These are phyloP conservation scores for Neosalanx taihuensis DNA, from an alignment of 2,797 vertebrate genomes.

Conservation along the genomic window DNA sequence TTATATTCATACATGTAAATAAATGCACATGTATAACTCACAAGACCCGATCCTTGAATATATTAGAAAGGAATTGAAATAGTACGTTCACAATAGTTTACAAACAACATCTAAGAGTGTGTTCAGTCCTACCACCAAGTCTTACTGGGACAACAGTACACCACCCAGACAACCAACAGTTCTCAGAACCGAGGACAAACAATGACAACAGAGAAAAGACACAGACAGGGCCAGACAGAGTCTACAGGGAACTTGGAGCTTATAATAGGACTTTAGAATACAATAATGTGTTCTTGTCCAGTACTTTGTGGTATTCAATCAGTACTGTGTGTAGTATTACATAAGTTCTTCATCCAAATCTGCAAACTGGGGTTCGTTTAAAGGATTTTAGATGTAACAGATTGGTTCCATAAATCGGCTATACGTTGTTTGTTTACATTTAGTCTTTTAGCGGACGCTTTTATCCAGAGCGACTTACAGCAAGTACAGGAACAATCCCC, in stretches of 20 bases:
- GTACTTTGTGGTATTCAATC: no score
- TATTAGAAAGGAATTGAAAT: background rate
- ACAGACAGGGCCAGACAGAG: background rate
- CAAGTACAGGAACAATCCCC: no score
- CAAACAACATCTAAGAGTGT: constrained; percentile 1
- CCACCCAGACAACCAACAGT: background rate
- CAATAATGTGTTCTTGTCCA: background rate
- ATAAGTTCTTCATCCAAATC: no score
- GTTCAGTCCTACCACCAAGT: background rate
- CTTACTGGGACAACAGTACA: background rate
- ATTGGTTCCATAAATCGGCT: no score
- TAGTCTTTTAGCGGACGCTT: no score
- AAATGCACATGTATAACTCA: background rate
- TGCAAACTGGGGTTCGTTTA: no score
- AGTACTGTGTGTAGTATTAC: no score
- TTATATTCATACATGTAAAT: background rate
- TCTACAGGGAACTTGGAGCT: background rate
- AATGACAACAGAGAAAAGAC: background rate
- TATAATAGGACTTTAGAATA: background rate
- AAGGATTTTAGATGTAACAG: no score
- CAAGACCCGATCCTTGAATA: background rate
- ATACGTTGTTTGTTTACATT: no score
- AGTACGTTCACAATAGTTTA: background rate
- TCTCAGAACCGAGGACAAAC: background rate
- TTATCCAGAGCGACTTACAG: no score